Percentiles rank a stretch among this genome's conserved stretches.
Conservation (phyloP, 2,113 vertebrate genomes). For the Herpailurus yagouaroundi region DNA sequence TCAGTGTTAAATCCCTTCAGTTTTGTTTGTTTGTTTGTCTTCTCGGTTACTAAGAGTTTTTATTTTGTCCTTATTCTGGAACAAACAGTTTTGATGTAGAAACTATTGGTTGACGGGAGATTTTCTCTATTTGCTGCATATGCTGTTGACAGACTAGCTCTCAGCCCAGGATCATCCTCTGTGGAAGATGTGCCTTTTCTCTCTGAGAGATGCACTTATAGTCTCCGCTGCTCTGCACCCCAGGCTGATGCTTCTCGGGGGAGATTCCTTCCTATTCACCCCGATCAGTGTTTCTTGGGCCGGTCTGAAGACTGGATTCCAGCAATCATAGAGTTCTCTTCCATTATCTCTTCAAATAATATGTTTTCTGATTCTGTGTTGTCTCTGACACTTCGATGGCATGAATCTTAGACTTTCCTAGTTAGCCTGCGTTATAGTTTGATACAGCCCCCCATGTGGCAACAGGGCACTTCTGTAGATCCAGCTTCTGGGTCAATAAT, state of each 20-base stretch:
- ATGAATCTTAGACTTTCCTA: background rate
- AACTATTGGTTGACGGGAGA: background rate
- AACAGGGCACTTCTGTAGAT: background rate
- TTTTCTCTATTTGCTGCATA: background rate
- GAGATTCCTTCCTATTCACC: background rate
- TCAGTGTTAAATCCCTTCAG: background rate
- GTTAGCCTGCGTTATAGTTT: background rate
- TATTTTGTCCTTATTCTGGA: background rate
- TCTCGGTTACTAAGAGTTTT: background rate
- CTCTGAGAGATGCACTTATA: too few species aligned
- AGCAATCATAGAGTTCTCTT: background rate
- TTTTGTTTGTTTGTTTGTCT: background rate
- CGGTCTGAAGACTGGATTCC: background rate
- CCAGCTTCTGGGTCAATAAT: background rate
- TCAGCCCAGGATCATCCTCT: too few species aligned
- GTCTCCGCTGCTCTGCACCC: accelerated
- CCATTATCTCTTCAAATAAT: background rate
- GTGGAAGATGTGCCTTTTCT: background rate
- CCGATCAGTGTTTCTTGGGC: too few species aligned
- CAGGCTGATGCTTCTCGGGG: accelerated
- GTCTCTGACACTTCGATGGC: background rate
- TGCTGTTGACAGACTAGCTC: background rate
- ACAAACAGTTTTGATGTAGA: background rate
- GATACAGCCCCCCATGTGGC: background rate
- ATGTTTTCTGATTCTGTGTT: background rate